Evolutionary conservation across 2,888 invertebrate species (phyloP).

Genomic region (Melipona beecheii): DNA sequence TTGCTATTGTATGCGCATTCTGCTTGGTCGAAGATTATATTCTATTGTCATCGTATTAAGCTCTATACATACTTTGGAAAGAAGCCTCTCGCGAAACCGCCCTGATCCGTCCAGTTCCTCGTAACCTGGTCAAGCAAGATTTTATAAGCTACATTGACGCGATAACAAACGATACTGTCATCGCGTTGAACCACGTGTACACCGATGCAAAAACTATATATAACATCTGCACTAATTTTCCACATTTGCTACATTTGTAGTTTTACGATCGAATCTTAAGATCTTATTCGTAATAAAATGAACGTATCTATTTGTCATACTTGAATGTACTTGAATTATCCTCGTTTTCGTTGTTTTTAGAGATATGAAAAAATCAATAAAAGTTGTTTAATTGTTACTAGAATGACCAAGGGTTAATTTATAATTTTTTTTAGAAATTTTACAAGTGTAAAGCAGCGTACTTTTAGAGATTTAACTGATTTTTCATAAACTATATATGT

Average conservation of each 20-base stretch:
- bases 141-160: not conserved
- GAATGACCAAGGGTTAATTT: too few relatives aligned
- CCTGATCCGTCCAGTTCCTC: not conserved
- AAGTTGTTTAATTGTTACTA: too few relatives aligned
- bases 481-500: too few relatives aligned
- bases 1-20: not conserved
- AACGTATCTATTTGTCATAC: not conserved
- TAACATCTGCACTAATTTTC: not conserved
- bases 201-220: not conserved
- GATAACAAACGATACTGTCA: not conserved
- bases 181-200: slow-evolving; percentile 13
- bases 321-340: not conserved
- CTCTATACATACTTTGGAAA: not conserved
- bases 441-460: too few relatives aligned
- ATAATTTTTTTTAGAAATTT: too few relatives aligned
- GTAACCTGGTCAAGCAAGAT: not conserved
- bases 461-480: too few relatives aligned
- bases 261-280: not conserved
- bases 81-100: not conserved
- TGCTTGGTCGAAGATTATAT: not conserved
- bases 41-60: not conserved
- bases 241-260: too few relatives aligned
- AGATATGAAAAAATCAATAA: too few relatives aligned
- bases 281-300: not conserved
- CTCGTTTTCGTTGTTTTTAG: too few relatives aligned